Evolutionary conservation across 2,113 vertebrate genomes (phyloP).

Genomic region (Noturus placidus): DNA sequence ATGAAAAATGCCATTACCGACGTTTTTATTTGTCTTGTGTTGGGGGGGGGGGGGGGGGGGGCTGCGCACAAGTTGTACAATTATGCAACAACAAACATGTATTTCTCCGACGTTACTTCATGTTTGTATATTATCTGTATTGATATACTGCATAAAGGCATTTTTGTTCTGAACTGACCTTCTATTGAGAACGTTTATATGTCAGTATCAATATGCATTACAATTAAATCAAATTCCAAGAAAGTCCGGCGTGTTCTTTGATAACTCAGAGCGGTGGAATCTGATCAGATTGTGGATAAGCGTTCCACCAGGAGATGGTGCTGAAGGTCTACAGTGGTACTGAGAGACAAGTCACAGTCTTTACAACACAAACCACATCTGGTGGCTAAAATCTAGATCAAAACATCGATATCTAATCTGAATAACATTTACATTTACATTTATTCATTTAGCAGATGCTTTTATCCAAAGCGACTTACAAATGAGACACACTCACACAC

Average conservation of each 20-base stretch:
- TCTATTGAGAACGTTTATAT: slow-evolving; percentile 36
- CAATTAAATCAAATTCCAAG: slow-evolving; percentile 28
- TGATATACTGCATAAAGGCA: slow-evolving; percentile 36
- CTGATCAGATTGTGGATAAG: neutral
- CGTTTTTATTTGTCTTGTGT: slow-evolving; percentile 28
- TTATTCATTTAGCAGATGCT: no score
- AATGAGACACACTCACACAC: no score
- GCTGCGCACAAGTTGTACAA: slow-evolving; percentile 46
- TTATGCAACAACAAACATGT: slow-evolving; percentile 29
- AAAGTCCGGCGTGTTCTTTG: neutral
- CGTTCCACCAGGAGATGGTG: slow-evolving; percentile 29
- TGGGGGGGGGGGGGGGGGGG: neutral
- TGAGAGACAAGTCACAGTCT: neutral
- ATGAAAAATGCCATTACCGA: neutral
- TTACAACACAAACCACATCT: neutral
- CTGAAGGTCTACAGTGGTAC: neutral
- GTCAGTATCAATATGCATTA: slow-evolving; percentile 22
- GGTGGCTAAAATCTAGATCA: neutral
- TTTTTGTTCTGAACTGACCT: slow-evolving; percentile 27
- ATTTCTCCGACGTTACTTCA: slow-evolving; percentile 38
- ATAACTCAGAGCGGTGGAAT: neutral
- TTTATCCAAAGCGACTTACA: no score
- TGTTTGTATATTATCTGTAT: slow-evolving; percentile 43
- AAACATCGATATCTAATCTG: neutral
- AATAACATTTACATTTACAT: no score